These are phyloP conservation scores for Lampropteryx suffumata DNA, from an alignment of 2,888 invertebrate genomes.

Conservation along the genomic window DNA sequence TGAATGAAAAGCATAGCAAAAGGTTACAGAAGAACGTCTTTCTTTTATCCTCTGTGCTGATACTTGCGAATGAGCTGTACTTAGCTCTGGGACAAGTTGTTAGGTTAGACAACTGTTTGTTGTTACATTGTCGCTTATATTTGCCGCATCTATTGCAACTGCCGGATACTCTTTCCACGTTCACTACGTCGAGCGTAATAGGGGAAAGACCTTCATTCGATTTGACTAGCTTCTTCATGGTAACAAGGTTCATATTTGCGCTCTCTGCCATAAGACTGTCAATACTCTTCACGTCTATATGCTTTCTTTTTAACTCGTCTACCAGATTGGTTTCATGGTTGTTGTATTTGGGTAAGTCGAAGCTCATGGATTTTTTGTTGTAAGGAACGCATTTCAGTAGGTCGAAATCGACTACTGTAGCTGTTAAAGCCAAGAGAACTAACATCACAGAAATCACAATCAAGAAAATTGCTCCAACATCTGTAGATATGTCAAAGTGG, in stretches of 20 bases:
- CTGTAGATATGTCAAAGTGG: constrained; percentile 51
- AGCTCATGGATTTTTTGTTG: constrained; percentile 56
- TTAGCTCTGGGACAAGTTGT: constrained; percentile 60
- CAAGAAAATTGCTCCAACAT: constrained; percentile 57
- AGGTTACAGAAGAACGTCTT: constrained; percentile 53
- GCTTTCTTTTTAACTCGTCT: constrained; percentile 38
- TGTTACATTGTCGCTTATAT: constrained; percentile 67
- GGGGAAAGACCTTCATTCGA: constrained; percentile 53
- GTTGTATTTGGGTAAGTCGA: constrained; percentile 65
- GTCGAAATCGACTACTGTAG: constrained; percentile 73
- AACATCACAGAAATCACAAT: constrained; percentile 55
- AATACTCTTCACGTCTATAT: constrained; percentile 41
- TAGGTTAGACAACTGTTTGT: constrained; percentile 42
- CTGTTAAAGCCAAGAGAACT: constrained; percentile 55
- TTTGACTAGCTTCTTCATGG: constrained; percentile 47
- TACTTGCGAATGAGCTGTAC: constrained; percentile 61
- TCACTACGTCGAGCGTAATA: constrained; percentile 69
- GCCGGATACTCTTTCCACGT: constrained; percentile 54
- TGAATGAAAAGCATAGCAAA: constrained; percentile 69
- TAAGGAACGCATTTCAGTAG: constrained; percentile 53
- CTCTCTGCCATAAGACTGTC: constrained; percentile 49
- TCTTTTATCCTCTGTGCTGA: constrained; percentile 56
- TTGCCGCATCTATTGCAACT: constrained; percentile 72
- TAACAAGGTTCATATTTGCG: constrained; percentile 53
- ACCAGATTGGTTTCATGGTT: constrained; percentile 42